These are phyloP conservation scores for Ferrisia virgata DNA, from an alignment of 2,888 invertebrate species.

Conservation along the genomic window DNA sequence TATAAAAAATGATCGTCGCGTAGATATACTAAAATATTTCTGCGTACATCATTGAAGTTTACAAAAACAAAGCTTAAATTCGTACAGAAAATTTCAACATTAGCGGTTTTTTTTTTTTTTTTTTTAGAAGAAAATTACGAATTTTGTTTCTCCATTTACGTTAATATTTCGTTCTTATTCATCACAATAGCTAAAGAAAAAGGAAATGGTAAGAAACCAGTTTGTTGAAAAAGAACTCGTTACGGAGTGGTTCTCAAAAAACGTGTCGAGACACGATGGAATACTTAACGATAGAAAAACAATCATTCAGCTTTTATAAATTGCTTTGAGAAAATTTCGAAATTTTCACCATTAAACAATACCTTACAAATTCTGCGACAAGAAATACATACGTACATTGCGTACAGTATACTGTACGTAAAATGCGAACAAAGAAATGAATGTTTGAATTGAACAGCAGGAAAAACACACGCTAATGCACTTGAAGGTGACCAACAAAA, in stretches of 20 bases:
- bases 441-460: neutral
- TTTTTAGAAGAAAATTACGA: neutral
- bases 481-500: constrained; percentile 24
- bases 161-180: neutral
- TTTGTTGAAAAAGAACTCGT: constrained; percentile 15
- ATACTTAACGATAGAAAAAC: neutral
- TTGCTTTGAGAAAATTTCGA: neutral
- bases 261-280: neutral
- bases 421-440: neutral
- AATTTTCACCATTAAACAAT: neutral
- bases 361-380: neutral
- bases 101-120: neutral
- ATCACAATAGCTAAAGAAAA: neutral
- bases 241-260: constrained; percentile 8
- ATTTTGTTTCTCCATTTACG: neutral
- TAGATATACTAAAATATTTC: neutral
- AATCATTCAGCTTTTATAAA: neutral
- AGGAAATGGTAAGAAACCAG: constrained; percentile 29
- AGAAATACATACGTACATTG: neutral
- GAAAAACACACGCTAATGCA: neutral
- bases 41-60: neutral
- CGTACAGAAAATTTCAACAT: neutral
- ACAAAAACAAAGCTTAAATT: neutral
- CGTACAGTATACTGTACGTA: neutral
- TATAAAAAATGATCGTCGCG: neutral